These are phyloP conservation scores for Marronus borbonicus DNA, from an alignment of 2,888 invertebrate species.

Conservation along the genomic window DNA sequence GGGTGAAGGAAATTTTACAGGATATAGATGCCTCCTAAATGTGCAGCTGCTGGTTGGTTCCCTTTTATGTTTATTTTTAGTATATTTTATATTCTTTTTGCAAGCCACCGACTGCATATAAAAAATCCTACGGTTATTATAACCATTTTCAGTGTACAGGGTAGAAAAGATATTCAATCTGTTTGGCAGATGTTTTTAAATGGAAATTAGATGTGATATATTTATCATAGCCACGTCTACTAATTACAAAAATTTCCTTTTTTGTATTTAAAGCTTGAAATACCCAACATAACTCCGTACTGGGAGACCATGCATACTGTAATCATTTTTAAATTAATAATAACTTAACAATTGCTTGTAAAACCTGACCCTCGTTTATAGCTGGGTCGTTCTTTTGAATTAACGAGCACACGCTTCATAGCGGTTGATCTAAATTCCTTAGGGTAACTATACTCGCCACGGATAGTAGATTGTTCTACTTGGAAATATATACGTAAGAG, in stretches of 20 bases:
- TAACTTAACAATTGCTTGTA: conserved; percentile 60
- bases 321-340: conserved; percentile 56
- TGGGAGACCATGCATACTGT: not conserved
- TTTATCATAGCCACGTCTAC: not conserved
- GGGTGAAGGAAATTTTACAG: conserved; percentile 34
- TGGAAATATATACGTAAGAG: not conserved
- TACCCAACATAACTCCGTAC: not conserved
- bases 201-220: not conserved
- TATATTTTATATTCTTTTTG: conserved; percentile 46
- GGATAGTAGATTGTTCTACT: not conserved
- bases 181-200: conserved; percentile 1
- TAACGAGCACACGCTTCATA: conserved; percentile 44
- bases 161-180: conserved; percentile 22
- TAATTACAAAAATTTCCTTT: no score
- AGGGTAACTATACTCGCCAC: conserved; percentile 47
- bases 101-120: conserved; percentile 36
- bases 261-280: no score
- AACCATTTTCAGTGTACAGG: conserved; percentile 19
- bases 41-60: conserved; percentile 44
- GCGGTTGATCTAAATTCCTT: conserved; percentile 51
- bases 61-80: conserved; percentile 48
- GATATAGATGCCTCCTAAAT: conserved; percentile 32
- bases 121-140: conserved; percentile 1
- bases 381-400: conserved; percentile 54
- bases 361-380: conserved; percentile 57